phyloP scores from a whole-genome alignment of 2,888 invertebrate species.

The Salticus scenicus region DNA sequence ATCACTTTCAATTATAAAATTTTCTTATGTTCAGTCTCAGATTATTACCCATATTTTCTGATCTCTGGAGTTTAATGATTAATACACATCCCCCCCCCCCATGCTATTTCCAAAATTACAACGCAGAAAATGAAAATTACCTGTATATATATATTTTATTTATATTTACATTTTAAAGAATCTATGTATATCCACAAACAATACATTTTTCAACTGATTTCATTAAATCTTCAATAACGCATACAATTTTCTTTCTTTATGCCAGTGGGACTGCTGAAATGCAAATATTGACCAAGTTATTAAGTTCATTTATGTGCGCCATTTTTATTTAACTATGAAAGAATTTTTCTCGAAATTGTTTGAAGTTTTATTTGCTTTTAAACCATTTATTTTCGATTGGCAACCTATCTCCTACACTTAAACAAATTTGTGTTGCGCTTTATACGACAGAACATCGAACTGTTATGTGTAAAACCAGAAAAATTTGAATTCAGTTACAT shows the following conservation, averaged over 20 bases:
- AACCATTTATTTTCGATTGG: constrained; percentile 6
- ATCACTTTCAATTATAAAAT: too few relatives aligned
- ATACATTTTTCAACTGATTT: background rate
- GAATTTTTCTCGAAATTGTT: background rate
- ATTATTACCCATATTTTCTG: too few relatives aligned
- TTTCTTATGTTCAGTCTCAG: too few relatives aligned
- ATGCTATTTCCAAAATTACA: too few relatives aligned
- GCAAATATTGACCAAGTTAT: background rate
- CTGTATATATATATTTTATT: too few relatives aligned
- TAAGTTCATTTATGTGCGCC: background rate
- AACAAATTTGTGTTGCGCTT: background rate
- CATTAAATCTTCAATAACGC: background rate
- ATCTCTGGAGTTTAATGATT: too few relatives aligned
- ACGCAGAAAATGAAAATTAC: too few relatives aligned
- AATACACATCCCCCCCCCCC: too few relatives aligned
- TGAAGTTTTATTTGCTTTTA: background rate
- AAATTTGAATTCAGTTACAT: too few relatives aligned
- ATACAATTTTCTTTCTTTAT: background rate
- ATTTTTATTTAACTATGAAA: background rate
- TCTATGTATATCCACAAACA: background rate
- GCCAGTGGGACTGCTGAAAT: background rate
- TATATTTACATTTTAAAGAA: too few relatives aligned
- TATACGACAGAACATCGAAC: background rate
- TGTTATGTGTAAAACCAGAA: background rate
- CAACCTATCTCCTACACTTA: background rate